Evolutionary conservation across 2,888 invertebrate genomes (phyloP), one percentile per base, ranked within the genome.

Genomic region (Ferdinandea cuprea): DNA sequence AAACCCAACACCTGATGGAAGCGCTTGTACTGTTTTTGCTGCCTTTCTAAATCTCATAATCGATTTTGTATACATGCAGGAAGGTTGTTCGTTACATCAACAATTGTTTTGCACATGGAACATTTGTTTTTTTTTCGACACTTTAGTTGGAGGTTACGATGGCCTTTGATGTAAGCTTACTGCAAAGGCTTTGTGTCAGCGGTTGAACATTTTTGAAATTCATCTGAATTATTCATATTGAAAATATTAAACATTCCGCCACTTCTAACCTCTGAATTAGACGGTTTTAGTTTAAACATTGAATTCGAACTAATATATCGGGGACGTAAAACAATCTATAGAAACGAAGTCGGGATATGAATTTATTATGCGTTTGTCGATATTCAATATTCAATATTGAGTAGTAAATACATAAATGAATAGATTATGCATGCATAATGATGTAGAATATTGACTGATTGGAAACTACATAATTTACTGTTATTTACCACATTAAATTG

Each of bases 1-100:
- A 63, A 63, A 9, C 15, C 40, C 63, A 50, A 44, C 77, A 78
- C 77, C 77, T 58, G 71, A 59, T 15, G 61, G 52, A 25, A 52
- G 25, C 46, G 11, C 50, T 50, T 59, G 21, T 58, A 8, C 37
- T 48, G 4, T 21, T 28, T 17, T 25, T 11, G 35, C 9, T 9
- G 9, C 11, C 44, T 2, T 44, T 19, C 17, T 52, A 8, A 25
- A 21, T 37, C 11, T 66, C 30, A 19, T 46, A 61, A 15, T 40
- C 52, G 15, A 54, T 54, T 54, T 32, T 44, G 21, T 54, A 54
- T 66, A 52, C 42, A 42, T 66, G 66, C 42, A 42, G 19, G n/a
- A 25, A 68, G 56, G 44, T 54, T 42, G 50, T 65, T 40, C 40
- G 48, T n/a, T 40, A 50, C 65, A 37, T 65, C 50, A 40, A 40